Evolutionary conservation across 2,113 vertebrate genomes (phyloP).

Genomic region (Rattus rattus): DNA sequence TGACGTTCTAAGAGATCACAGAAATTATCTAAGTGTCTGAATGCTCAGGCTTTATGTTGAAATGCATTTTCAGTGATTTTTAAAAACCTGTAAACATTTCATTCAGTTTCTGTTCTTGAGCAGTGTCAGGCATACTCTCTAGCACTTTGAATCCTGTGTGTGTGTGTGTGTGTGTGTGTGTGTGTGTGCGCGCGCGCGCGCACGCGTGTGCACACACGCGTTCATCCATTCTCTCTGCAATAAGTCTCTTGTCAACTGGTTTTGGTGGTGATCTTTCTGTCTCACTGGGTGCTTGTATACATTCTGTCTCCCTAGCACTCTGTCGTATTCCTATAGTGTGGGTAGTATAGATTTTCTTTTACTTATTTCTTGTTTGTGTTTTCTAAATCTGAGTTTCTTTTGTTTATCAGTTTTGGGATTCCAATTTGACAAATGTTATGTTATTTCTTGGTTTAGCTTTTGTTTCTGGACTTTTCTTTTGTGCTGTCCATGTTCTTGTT

Average conservation of each 20-base stretch:
- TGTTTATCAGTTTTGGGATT: background rate
- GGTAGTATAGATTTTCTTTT: background rate
- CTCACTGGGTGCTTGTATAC: background rate
- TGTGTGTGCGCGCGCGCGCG: too few relatives aligned
- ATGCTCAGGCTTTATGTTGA: background rate
- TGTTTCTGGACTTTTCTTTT: slow-evolving; percentile 9
- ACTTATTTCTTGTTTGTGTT: background rate
- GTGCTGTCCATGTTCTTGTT: slow-evolving; percentile 19
- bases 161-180: too few relatives aligned
- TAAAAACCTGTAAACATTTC: background rate
- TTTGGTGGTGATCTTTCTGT: background rate
- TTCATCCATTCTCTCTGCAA: background rate
- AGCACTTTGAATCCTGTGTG: background rate
- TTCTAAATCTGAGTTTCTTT: background rate
- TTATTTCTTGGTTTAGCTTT: background rate
- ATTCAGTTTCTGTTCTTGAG: background rate
- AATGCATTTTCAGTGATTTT: background rate
- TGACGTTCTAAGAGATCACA: background rate
- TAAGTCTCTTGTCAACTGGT: background rate
- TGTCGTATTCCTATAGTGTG: background rate
- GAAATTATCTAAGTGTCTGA: background rate
- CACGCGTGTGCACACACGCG: too few relatives aligned
- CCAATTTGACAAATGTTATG: background rate
- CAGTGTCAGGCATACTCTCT: background rate
- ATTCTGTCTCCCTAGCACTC: background rate